Evolutionary conservation across 1,140 invertebrate genomes (phyloP).

Genomic region (Orchestia grillus): DNA sequence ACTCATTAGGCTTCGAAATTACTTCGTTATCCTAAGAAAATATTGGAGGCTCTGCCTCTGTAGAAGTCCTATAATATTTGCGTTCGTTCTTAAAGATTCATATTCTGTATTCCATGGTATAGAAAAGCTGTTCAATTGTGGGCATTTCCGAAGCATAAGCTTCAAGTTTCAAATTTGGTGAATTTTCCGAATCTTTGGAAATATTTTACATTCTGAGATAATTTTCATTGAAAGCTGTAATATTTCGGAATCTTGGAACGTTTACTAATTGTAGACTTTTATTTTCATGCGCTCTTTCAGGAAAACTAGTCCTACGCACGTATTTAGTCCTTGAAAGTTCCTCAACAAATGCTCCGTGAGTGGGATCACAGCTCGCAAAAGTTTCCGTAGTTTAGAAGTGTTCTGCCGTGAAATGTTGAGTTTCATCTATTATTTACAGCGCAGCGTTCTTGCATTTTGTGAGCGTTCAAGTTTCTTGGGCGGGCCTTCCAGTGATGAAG

Average conservation of each 20-base stretch:
- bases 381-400: not conserved
- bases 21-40: not conserved
- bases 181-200: no score
- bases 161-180: not conserved
- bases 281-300: not conserved
- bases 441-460: not conserved
- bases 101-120: not conserved
- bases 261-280: not conserved
- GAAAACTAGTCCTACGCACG: no score
- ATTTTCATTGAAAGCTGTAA: not conserved
- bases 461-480: not conserved
- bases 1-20: not conserved
- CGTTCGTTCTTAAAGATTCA: not conserved
- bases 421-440: not conserved
- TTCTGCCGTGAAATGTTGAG: not conserved
- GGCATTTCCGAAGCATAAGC: not conserved
- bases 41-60: not conserved
- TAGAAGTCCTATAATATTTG: no score
- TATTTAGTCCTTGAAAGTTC: not conserved
- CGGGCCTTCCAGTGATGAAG: not conserved
- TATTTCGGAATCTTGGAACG: not conserved
- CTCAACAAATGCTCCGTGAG: not conserved
- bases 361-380: not conserved
- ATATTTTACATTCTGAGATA: not conserved
- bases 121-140: not conserved